A percentile compares a stretch with the other conserved stretches of the same genome.
Conservation (phyloP, 1,140 invertebrate genomes). For the Eueides isabella region DNA sequence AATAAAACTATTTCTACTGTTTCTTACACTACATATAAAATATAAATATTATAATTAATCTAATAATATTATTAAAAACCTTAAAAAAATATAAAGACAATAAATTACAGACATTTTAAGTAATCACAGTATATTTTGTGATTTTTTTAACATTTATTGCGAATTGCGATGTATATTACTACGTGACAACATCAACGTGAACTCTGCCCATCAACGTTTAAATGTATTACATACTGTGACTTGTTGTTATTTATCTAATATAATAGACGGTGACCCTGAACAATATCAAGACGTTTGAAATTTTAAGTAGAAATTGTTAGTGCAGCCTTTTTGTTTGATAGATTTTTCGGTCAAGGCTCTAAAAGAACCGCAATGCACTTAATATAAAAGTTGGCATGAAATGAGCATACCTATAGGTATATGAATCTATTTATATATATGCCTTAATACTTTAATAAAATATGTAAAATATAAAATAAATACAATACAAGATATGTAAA, state of each 20-base stretch:
- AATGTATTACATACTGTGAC: conserved; percentile 28
- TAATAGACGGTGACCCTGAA: conserved; percentile 16
- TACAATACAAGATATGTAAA: too few relatives aligned
- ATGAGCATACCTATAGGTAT: not conserved
- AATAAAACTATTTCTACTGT: too few relatives aligned
- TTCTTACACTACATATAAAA: too few relatives aligned
- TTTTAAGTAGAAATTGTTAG: conserved; percentile 10
- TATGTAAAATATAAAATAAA: too few relatives aligned
- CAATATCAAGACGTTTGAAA: conserved; percentile 20
- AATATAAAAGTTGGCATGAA: conserved; percentile 9
- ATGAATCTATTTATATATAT: not conserved
- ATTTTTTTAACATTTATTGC: not conserved
- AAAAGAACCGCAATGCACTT: conserved; percentile 8
- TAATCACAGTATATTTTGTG: not conserved
- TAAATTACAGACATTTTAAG: not conserved
- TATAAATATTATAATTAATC: not conserved
- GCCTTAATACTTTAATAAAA: not conserved
- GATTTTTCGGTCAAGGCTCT: conserved; percentile 5
- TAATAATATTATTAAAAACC: too few relatives aligned
- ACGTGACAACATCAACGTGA: not conserved
- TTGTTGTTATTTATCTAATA: conserved; percentile 24
- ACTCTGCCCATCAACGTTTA: conserved; percentile 29
- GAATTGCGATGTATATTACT: not conserved
- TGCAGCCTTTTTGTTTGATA: conserved; percentile 11
- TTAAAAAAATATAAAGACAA: not conserved